phyloP scores from a whole-genome alignment of 2,888 invertebrate species.

The Teinopalpus imperialis region DNA sequence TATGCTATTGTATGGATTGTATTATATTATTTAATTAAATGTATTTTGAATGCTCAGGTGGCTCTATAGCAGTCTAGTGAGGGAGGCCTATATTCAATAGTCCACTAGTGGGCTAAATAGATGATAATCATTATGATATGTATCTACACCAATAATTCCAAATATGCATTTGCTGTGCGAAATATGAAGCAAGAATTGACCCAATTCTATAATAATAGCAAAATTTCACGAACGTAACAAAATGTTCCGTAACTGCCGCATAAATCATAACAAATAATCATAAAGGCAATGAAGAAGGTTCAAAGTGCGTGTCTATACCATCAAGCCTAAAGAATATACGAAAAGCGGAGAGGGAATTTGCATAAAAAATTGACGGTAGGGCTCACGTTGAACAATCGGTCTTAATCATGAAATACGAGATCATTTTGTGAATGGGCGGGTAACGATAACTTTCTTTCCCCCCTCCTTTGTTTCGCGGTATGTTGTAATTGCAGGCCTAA shows the following conservation, averaged over 20 bases:
- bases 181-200: too few species aligned
- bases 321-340: slow-evolving; percentile 40
- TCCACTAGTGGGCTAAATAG: too few species aligned
- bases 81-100: too few species aligned
- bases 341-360: slow-evolving; percentile 41
- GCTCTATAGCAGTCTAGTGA: too few species aligned
- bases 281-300: slow-evolving; percentile 11
- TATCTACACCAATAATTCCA: too few species aligned
- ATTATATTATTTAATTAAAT: too few species aligned
- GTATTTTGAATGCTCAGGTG: too few species aligned
- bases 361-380: slow-evolving; percentile 51
- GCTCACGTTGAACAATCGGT: slow-evolving; percentile 44
- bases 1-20: too few species aligned
- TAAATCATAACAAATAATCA: slow-evolving; percentile 23
- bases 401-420: slow-evolving; percentile 53
- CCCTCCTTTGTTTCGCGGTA: slow-evolving; percentile 27
- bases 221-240: slow-evolving; percentile 3
- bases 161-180: too few species aligned
- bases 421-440: slow-evolving; percentile 34
- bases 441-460: slow-evolving; percentile 23
- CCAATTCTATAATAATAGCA: slow-evolving; percentile 1
- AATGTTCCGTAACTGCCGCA: slow-evolving; percentile 8
- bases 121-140: too few species aligned
- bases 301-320: slow-evolving; percentile 32
- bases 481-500: slow-evolving; percentile 22